A percentile compares a stretch with the other conserved stretches of the same genome.
Conservation (phyloP, 2,888 invertebrate species). For the Acrobasis repandana region DNA sequence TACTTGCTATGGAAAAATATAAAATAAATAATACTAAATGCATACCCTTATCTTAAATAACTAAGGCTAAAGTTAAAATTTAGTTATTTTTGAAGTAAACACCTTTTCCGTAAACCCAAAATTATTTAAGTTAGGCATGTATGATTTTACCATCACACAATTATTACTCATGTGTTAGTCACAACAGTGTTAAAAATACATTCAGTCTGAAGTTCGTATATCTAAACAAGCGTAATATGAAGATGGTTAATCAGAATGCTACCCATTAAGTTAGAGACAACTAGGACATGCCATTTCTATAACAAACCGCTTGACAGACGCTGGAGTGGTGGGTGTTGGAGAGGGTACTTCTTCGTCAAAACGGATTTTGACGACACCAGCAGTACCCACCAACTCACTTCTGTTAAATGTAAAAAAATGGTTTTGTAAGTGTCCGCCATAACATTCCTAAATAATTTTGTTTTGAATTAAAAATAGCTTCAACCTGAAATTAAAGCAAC, state of each 20-base stretch:
- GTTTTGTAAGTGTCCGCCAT: not conserved
- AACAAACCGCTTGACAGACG: constrained; percentile 81
- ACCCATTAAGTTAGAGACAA: constrained; percentile 69
- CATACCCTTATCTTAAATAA: not conserved
- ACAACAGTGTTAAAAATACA: constrained; percentile 1
- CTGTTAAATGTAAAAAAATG: constrained; percentile 67
- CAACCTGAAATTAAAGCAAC: too few relatives aligned
- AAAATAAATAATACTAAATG: too few relatives aligned
- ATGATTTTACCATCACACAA: not conserved
- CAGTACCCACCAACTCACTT: constrained; percentile 84
- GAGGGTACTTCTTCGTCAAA: constrained; percentile 79
- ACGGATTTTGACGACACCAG: constrained; percentile 84
- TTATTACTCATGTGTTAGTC: constrained; percentile 2
- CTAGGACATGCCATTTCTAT: constrained; percentile 67
- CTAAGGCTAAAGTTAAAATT: not conserved
- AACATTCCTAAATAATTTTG: too few relatives aligned
- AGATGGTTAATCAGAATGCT: constrained; percentile 39
- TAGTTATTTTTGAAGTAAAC: not conserved
- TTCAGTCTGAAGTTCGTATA: not conserved
- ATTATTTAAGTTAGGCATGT: not conserved
- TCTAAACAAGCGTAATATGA: constrained; percentile 22
- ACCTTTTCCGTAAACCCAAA: constrained; percentile 3
- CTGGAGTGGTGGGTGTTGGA: constrained; percentile 78
- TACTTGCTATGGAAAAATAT: too few relatives aligned
- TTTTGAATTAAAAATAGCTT: too few relatives aligned